Evolutionary conservation across 2,888 invertebrate genomes (phyloP), one percentile per base, ranked within the genome.

Genomic region (Leucozona laternaria): DNA sequence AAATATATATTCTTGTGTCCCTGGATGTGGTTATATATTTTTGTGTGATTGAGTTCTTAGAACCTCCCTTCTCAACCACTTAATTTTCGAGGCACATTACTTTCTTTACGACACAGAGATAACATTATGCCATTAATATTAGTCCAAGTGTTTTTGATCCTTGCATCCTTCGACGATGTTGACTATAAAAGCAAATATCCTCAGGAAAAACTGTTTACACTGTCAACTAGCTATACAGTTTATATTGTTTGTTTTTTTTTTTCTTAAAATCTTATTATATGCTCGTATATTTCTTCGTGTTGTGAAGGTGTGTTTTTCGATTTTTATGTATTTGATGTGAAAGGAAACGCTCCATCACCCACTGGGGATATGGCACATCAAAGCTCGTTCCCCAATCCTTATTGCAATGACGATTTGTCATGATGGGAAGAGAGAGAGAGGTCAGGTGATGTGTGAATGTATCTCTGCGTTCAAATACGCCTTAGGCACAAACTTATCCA

Each of bases 121-220:
- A 73, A 77, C 68, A 73, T 68, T 81, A 73, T 81, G 50, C 81
- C 81, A 81, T 85, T 85, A 85, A 81, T 80, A 72, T 73, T 75
- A 45, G 37, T 64, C 64, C 64, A 71, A 50, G 64, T 37, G 53
- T 71, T n/a, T 68, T 85, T 81, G 78, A 86, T 86, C 86, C 73
- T 71, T 68, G 77, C 62, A 75, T 68, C 86, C 76, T 72, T 60
- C 40, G 75, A 75, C 75, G 55, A 48, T 64, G 72, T 37, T 70
- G 81, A n/a, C 73, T 53, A 86, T 82, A 86, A 85, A 85, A 77
- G 57, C 77, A 77, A 86, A 86, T 82, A 82, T 82, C 86, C 78
- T 43, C 17, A 60, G 77, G 80, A 70, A 70, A 86, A 78, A 81
- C 78, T 79, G 79, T 82, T 82, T 79, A 68, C 79, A 60, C 78